phyloP scores from a whole-genome alignment of 2,797 vertebrate genomes.

The Eurystomus glaucurus region DNA sequence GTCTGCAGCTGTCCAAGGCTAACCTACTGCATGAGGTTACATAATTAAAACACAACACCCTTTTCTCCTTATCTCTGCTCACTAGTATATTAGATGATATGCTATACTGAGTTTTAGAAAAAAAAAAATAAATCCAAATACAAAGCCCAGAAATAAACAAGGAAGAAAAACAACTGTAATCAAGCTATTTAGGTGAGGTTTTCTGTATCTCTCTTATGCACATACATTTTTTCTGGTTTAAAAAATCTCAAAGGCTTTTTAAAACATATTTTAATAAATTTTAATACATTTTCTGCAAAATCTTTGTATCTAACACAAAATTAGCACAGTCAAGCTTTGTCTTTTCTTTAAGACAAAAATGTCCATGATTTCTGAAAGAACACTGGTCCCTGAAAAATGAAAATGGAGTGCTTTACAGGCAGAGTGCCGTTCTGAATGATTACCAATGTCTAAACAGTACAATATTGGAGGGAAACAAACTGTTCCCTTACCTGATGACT shows the following conservation, averaged over 20 bases:
- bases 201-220: background rate
- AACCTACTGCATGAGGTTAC: background rate
- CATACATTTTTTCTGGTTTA: background rate
- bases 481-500: background rate
- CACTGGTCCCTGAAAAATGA: background rate
- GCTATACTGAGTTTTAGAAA: accelerated
- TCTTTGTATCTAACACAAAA: background rate
- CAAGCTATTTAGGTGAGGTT: background rate
- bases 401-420: conserved; percentile 5
- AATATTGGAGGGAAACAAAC: background rate
- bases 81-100: background rate
- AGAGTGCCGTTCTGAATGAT: conserved; percentile 17
- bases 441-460: background rate
- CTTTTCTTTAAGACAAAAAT: background rate
- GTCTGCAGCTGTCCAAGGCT: background rate
- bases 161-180: background rate
- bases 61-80: background rate
- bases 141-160: no score
- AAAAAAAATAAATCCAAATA: no score
- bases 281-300: background rate
- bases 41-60: background rate
- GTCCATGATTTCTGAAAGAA: conserved; percentile 2
- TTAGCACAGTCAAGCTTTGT: background rate
- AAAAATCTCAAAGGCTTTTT: background rate
- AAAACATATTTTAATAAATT: background rate